These are phyloP conservation scores for Papilio demoleus DNA, from an alignment of 2,888 invertebrate genomes.

Conservation along the genomic window DNA sequence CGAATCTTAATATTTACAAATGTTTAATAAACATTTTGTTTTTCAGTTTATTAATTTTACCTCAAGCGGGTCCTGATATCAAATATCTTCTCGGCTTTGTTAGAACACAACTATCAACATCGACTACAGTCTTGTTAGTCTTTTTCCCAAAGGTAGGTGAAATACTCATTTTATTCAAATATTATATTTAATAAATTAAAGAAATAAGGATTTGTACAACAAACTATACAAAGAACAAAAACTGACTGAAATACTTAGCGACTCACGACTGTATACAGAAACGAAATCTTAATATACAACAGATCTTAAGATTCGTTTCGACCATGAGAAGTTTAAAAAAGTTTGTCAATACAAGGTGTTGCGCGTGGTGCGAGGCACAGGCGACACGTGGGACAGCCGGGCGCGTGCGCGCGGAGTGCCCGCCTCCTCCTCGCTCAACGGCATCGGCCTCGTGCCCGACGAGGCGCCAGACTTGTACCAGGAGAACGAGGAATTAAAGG, in stretches of 20 bases:
- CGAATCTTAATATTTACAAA: too few species aligned
- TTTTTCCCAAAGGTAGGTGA: constrained; percentile 91
- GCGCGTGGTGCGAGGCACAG: constrained; percentile 92
- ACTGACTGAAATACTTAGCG: too few species aligned
- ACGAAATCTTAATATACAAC: too few species aligned
- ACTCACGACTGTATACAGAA: too few species aligned
- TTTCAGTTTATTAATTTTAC: constrained; percentile 92
- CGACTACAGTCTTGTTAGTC: constrained; percentile 92
- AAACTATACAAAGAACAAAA: too few species aligned
- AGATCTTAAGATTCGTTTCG: too few species aligned
- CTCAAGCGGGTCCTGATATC: constrained; percentile 94
- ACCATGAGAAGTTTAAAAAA: too few species aligned
- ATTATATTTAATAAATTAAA: too few species aligned
- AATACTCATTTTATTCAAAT: not conserved
- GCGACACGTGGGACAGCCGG: constrained; percentile 95
- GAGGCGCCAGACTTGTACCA: constrained; percentile 94
- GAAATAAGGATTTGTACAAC: too few species aligned
- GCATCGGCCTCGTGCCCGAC: constrained; percentile 92
- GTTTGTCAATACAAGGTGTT: constrained; percentile 83
- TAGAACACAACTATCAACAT: constrained; percentile 95
- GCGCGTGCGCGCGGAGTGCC: constrained; percentile 92
- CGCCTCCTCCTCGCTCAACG: constrained; percentile 93
- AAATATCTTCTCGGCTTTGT: constrained; percentile 96
- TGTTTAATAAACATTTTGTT: constrained; percentile 39
- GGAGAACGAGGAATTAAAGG: constrained; percentile 96